Base-by-base conservation (phyloP, 2,797 vertebrate genomes). In the Melanotaenia parkinsoni region DNA sequence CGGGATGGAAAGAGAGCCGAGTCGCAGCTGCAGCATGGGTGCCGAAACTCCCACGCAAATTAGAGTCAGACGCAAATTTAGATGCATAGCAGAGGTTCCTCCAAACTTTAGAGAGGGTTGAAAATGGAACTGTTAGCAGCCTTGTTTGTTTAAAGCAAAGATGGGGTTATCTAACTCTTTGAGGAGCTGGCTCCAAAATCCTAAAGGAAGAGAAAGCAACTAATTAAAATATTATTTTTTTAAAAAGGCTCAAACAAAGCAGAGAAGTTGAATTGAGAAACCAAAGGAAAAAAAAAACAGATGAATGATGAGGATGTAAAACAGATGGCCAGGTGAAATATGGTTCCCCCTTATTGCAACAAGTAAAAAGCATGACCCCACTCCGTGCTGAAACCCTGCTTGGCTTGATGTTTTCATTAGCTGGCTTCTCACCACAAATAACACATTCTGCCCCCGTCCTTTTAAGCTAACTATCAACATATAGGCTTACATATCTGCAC, bases 301-400 rank as follows among this genome's bases (percentile, higher is more conserved):
- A 73, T 79, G 60, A 77, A 79, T 66, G 80, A 79, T 16, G n/a
- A 82, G 83, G 68, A 81, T 69, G 54, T 63, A 57, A 78, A 74
- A 76, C 66, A 79, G 43, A 30, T 68, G 88, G 93, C 93, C 70
- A 78, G 84, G 87, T 76, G 73, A 91, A 86, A 57, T 20, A 4
- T 45, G 43, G 43, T 45, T 45, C 6, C 35, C 9, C 35, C 35
- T 12, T 14, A 40, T 13, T 38, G 38, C 38, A 38, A 38, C 38
- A 38, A 38, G 9, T 14, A 43, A 18, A 43, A 18, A 43, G 14
- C 2, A 12, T 43, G 38, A 14, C 13, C 38, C 38, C 38, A 14
- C 4, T 5, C 14, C 13, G 4, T 16, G 13, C 38, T 16, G 14
- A 43, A 43, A 43, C 38, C 13, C 37, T 13, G 37, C 38, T 16